Evolutionary conservation across 2,113 vertebrate species (phyloP).

Genomic region (Protomyctophum bolini): DNA sequence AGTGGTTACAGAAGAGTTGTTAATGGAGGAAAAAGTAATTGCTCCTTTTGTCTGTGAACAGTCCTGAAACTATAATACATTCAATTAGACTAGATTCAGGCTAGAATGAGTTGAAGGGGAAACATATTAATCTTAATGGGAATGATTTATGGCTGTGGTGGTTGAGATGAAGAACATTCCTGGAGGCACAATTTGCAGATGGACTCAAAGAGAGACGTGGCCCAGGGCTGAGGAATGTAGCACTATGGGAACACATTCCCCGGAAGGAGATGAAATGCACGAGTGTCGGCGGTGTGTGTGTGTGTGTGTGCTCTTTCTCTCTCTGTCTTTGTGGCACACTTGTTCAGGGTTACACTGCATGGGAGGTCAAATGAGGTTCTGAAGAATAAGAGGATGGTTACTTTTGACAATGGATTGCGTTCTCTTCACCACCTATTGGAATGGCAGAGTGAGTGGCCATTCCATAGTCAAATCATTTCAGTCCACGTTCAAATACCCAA

Average conservation of each 20-base stretch:
- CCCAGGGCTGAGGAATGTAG: slow-evolving; percentile 71
- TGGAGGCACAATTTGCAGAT: slow-evolving; percentile 64
- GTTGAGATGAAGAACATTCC: slow-evolving; percentile 29
- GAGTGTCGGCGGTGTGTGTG: not conserved
- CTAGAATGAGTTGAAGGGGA: not conserved
- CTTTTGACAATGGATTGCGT: too few relatives aligned
- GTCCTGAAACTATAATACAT: not conserved
- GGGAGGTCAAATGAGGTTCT: too few relatives aligned
- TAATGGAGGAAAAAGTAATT: not conserved
- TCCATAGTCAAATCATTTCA: too few relatives aligned
- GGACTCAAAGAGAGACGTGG: slow-evolving; percentile 53
- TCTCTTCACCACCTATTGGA: too few relatives aligned
- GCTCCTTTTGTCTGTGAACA: not conserved
- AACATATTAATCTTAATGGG: not conserved
- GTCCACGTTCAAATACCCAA: too few relatives aligned
- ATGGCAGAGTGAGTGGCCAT: too few relatives aligned
- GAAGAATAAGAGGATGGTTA: too few relatives aligned
- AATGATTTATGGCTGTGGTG: not conserved
- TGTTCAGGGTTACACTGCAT: too few relatives aligned
- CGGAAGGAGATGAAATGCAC: slow-evolving; percentile 24
- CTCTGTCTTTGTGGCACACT: too few relatives aligned
- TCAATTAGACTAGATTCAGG: not conserved
- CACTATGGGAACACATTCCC: slow-evolving; percentile 68
- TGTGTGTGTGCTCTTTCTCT: not conserved
- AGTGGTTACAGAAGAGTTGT: not conserved